Evolutionary conservation across 2,113 vertebrate species (phyloP).

Genomic region (Stigmatopora argus): DNA sequence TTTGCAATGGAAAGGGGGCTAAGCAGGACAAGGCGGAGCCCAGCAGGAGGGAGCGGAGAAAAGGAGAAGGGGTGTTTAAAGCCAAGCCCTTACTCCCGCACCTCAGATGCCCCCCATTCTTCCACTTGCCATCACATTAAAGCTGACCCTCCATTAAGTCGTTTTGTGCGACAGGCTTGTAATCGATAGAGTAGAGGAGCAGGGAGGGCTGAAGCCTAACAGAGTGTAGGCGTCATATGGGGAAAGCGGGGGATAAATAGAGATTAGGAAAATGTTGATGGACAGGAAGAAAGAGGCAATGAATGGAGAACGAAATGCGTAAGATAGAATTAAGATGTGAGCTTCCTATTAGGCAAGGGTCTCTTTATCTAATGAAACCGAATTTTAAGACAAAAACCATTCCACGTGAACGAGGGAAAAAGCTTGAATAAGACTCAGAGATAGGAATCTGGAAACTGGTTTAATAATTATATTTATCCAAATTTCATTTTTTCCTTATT

Average conservation of each 20-base stretch:
- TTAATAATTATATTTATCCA: constrained; percentile 30
- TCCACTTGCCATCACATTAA: constrained; percentile 72
- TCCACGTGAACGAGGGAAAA: constrained; percentile 17
- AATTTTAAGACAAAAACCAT: constrained; percentile 38
- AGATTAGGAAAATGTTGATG: constrained; percentile 67
- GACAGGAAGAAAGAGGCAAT: constrained; percentile 65
- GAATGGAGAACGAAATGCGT: constrained; percentile 60
- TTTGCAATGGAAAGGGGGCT: constrained; percentile 67
- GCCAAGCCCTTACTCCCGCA: constrained; percentile 38
- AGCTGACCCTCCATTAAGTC: constrained; percentile 85
- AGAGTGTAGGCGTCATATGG: constrained; percentile 46
- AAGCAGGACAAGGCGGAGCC: constrained; percentile 77
- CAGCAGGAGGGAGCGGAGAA: constrained; percentile 68
- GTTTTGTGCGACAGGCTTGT: constrained; percentile 78
- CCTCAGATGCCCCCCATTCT: constrained; percentile 49
- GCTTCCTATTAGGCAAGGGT: constrained; percentile 32
- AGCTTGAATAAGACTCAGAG: constrained; percentile 15
- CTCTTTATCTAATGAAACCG: constrained; percentile 35
- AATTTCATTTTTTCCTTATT: constrained; percentile 29
- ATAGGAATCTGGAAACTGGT: constrained; percentile 42
- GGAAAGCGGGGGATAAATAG: constrained; percentile 54
- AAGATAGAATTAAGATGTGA: constrained; percentile 52
- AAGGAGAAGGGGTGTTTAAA: constrained; percentile 52
- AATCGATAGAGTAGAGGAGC: constrained; percentile 81
- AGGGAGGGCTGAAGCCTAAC: constrained; percentile 57